Evolutionary conservation across 35 echinoderm and acorn worm species (phyloP).

Genomic region (Stichopus chloronotus): DNA sequence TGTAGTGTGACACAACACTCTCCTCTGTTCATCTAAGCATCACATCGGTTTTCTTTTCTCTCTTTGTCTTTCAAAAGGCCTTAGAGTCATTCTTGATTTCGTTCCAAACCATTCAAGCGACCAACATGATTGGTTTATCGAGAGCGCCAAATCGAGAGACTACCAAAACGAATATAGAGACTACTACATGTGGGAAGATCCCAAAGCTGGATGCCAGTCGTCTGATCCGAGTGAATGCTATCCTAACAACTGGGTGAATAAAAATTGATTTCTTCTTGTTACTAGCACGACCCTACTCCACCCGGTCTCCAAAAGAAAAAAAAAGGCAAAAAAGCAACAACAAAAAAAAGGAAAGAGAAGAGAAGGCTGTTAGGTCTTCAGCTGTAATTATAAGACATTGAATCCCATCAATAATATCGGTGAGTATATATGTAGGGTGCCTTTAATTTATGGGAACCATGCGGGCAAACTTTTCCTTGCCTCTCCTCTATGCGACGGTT

Average conservation of each 20-base stretch:
- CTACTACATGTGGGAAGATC: constrained; percentile 93
- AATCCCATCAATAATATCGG: too few species aligned
- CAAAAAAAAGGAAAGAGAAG: neutral
- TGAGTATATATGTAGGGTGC: too few species aligned
- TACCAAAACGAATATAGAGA: constrained; percentile 67
- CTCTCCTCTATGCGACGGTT: too few species aligned
- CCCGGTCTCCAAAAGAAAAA: neutral
- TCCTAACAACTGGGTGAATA: constrained; percentile 90
- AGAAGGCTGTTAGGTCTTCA: too few species aligned
- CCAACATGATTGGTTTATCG: constrained; percentile 84
- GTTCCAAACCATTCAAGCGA: constrained; percentile 96
- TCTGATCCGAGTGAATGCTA: constrained; percentile 53
- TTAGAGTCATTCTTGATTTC: constrained; percentile 89
- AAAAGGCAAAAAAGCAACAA: too few species aligned
- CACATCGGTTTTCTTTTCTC: neutral
- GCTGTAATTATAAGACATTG: too few species aligned
- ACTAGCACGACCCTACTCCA: neutral
- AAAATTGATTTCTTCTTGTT: neutral
- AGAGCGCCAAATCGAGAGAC: constrained; percentile 65
- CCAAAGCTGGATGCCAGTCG: constrained; percentile 54
- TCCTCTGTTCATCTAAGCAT: neutral
- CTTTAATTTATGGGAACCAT: too few species aligned
- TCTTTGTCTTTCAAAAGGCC: neutral
- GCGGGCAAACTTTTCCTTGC: too few species aligned
- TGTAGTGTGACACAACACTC: neutral